Evolutionary conservation across 2,113 vertebrate species (phyloP).

Genomic region (Calidris pugnax): DNA sequence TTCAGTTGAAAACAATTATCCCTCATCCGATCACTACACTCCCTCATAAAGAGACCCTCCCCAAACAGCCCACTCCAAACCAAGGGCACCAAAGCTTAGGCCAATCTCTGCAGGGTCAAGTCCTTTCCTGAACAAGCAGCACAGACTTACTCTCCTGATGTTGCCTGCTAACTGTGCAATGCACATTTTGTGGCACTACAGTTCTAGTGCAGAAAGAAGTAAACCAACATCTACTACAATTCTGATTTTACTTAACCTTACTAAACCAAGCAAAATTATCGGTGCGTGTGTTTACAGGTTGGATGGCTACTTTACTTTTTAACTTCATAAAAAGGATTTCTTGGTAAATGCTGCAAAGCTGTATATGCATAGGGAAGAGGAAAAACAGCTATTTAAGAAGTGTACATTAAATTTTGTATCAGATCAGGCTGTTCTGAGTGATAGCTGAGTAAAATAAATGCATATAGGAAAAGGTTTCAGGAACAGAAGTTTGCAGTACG

Average conservation of each 20-base stretch:
- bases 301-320: neutral
- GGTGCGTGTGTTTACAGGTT: rapidly evolving
- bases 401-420: neutral
- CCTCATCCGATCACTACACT: too few species aligned
- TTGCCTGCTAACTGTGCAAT: neutral
- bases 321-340: neutral
- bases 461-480: neutral
- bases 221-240: neutral
- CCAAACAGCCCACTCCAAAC: neutral
- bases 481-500: neutral
- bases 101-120: neutral
- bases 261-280: neutral
- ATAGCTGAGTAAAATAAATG: neutral
- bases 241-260: neutral
- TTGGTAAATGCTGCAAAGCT: neutral
- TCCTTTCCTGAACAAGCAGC: neutral
- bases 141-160: neutral
- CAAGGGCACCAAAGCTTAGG: neutral
- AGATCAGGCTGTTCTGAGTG: neutral
- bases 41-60: too few species aligned
- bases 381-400: neutral
- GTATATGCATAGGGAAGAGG: neutral
- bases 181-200: neutral
- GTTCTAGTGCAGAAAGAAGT: neutral
- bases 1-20: too few species aligned